Evolutionary conservation across 2,797 vertebrate genomes (phyloP).

Genomic region (Myioborus melanocephalus): DNA sequence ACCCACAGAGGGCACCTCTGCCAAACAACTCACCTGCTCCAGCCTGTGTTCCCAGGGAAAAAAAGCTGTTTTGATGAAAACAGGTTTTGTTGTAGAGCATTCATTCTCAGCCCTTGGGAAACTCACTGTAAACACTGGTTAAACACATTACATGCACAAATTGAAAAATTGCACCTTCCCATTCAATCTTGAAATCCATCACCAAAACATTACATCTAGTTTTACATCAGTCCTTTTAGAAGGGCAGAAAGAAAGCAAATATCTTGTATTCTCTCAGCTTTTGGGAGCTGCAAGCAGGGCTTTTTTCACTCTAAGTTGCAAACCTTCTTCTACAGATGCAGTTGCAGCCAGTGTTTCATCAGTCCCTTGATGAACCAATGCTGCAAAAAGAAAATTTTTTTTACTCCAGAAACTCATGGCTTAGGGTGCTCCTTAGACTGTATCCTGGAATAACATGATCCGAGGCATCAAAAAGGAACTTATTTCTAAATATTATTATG

Average conservation of each 20-base stretch:
- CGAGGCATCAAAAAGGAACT: not conserved
- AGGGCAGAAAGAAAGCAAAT: not conserved
- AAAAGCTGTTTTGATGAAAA: not conserved
- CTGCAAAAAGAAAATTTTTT: not conserved
- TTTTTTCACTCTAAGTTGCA: not conserved
- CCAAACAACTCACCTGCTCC: not conserved
- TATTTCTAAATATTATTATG: not conserved
- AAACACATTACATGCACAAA: not conserved
- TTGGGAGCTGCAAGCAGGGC: not conserved
- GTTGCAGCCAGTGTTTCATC: not conserved
- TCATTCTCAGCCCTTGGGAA: not conserved
- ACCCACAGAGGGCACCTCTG: not conserved
- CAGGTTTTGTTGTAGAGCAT: not conserved
- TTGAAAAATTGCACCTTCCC: not conserved
- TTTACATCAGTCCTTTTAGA: not conserved
- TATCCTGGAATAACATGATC: not conserved
- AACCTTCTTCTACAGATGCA: slow-evolving; percentile 48
- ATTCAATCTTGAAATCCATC: not conserved
- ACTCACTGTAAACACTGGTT: not conserved
- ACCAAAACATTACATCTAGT: not conserved
- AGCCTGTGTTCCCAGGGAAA: not conserved
- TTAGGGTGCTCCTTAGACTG: not conserved
- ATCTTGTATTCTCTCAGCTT: not conserved
- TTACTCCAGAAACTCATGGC: not conserved
- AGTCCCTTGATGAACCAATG: not conserved